Evolutionary conservation across 2,888 invertebrate genomes (phyloP), one percentile per base, ranked within the genome.

Genomic region (Plagodis dolabraria): DNA sequence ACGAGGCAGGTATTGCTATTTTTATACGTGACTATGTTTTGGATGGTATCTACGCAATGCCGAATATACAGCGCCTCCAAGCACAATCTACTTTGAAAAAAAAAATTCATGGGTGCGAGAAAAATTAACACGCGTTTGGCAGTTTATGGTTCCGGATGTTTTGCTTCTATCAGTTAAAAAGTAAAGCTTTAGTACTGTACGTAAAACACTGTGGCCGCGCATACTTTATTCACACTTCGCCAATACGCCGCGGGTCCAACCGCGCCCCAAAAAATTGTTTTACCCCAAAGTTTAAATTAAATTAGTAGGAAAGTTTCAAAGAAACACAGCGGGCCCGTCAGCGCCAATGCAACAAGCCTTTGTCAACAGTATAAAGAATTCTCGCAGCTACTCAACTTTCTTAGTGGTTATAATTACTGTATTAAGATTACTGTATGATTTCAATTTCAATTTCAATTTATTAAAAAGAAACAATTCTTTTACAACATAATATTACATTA

Each of bases 241-340:
- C 56, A 60, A 54, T 53, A 50, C 57, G 59, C 59, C 59, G 58
- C 57, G 66, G 66, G 45, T 55, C 57, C 52, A 35, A 57, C 62
- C 54, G 57, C 51, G 47, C 59, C 60, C 63, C 60, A 55, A 69
- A 69, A 69, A 66, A 65, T 64, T 64, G 63, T 63, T 68, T 68
- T 72, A 67, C 57, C 60, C 63, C 70, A 64, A 78, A 79, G 73
- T 79, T 79, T 70, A 70, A 78, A 76, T 79, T 72, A 72, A 76
- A 72, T 76, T 73, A 74, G 64, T 68, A 70, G 63, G 68, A 60
- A 68, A 75, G 71, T 71, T 77, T 59, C 50, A 46, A 57, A 70
- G 69, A 68, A 74, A 70, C 71, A 69, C 70, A 57, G 60, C 54
- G 57, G 44, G 54, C 59, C 66, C 65, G 64, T 64, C 69, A 64